phyloP scores from a whole-genome alignment of 2,797 vertebrate genomes.

The Hydrophis major region DNA sequence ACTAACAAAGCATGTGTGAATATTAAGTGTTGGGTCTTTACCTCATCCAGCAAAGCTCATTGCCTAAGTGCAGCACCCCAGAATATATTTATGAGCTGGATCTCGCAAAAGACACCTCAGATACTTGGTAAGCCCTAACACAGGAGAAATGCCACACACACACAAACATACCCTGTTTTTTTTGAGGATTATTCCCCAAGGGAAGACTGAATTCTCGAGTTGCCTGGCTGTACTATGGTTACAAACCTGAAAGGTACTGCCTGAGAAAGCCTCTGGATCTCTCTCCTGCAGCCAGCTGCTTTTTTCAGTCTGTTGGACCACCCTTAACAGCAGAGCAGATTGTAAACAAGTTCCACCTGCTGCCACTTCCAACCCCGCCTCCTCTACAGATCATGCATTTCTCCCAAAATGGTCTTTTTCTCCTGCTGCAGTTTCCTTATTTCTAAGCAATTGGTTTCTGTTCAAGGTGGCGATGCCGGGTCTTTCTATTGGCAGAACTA shows the following conservation, averaged over 20 bases:
- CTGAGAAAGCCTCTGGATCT: slow-evolving; percentile 37
- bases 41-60: neutral
- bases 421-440: neutral
- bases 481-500: neutral
- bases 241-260: slow-evolving; percentile 47
- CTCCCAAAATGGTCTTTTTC: slow-evolving; percentile 7
- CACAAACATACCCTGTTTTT: neutral
- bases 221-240: slow-evolving; percentile 26
- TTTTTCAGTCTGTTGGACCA: slow-evolving; percentile 56
- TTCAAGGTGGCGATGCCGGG: neutral
- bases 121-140: neutral
- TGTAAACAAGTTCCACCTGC: slow-evolving; percentile 72
- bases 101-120: neutral
- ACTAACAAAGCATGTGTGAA: neutral
- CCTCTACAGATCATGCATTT: neutral
- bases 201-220: neutral
- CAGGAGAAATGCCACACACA: neutral
- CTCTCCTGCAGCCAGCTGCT: slow-evolving; percentile 64
- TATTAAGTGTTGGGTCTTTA: neutral
- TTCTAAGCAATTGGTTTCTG: neutral
- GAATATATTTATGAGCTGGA: neutral
- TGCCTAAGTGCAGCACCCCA: neutral
- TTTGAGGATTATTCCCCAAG: neutral
- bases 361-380: slow-evolving; percentile 61
- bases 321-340: slow-evolving; percentile 69